Percentiles rank a stretch among this genome's conserved stretches.
Conservation (phyloP, 2,888 invertebrate species). For the Latrodectus elegans region DNA sequence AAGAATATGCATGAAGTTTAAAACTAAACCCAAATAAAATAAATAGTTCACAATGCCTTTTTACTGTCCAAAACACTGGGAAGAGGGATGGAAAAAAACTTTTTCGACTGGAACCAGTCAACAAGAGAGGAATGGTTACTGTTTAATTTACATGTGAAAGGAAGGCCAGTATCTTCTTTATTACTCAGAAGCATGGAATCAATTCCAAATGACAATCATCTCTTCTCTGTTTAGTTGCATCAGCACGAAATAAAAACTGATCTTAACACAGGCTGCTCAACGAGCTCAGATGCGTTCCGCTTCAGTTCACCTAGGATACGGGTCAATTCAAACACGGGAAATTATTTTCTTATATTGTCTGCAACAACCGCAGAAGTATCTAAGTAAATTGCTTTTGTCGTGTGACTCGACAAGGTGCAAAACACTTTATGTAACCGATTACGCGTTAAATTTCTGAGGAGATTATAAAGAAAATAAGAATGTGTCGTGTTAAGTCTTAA, state of each 20-base stretch:
- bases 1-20: too few relatives aligned
- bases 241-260: not conserved
- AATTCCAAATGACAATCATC: too few relatives aligned
- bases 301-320: not conserved
- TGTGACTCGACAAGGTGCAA: not conserved
- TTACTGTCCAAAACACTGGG: too few relatives aligned
- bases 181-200: too few relatives aligned
- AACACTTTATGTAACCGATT: not conserved
- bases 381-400: not conserved
- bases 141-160: too few relatives aligned
- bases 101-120: too few relatives aligned
- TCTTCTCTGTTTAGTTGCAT: not conserved
- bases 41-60: too few relatives aligned
- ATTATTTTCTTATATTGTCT: not conserved
- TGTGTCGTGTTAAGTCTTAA: not conserved
- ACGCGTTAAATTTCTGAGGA: not conserved
- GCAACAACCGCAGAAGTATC: not conserved
- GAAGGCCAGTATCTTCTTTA: too few relatives aligned
- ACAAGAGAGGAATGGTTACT: too few relatives aligned
- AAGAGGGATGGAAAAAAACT: too few relatives aligned
- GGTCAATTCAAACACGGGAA: conserved; percentile 18
- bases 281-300: not conserved
- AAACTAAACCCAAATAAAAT: too few relatives aligned
- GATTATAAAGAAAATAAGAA: not conserved
- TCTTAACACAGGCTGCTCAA: conserved; percentile 22